phyloP scores from a whole-genome alignment of 2,888 invertebrate species.

The Odontothrips loti region DNA sequence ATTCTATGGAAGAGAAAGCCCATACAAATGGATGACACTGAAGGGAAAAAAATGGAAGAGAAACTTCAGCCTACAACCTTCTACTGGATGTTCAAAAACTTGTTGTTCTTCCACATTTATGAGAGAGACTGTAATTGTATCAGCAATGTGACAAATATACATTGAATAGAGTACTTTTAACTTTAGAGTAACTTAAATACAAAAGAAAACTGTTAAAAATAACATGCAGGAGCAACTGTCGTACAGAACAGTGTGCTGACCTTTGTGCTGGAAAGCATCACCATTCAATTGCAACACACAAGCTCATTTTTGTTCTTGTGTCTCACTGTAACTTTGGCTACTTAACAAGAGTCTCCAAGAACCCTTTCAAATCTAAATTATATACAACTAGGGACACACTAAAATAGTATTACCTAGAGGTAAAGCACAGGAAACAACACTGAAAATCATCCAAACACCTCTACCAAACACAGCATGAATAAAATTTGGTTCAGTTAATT shows the following conservation, averaged over 20 bases:
- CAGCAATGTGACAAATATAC: background rate
- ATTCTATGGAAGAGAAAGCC: no score
- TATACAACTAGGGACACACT: background rate
- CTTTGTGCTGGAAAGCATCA: conserved; percentile 5
- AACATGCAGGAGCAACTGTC: background rate
- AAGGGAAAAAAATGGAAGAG: no score
- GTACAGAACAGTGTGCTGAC: conserved; percentile 9
- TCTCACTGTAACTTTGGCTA: conserved; percentile 12
- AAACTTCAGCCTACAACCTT: no score
- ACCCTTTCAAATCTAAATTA: background rate
- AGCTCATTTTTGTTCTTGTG: background rate
- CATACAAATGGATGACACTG: no score
- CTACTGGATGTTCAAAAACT: no score
- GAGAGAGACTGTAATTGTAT: background rate
- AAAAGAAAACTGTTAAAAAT: background rate
- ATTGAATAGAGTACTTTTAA: background rate
- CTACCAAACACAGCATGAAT: background rate
- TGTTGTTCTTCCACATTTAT: no score
- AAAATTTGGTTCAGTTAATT: background rate
- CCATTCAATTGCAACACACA: background rate
- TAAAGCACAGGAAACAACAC: background rate
- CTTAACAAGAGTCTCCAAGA: background rate
- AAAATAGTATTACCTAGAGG: background rate
- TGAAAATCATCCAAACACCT: background rate
- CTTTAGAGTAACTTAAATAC: background rate